These are phyloP conservation scores for Drosophila obscura DNA, from an alignment of 1,140 invertebrate genomes.

Conservation along the genomic window DNA sequence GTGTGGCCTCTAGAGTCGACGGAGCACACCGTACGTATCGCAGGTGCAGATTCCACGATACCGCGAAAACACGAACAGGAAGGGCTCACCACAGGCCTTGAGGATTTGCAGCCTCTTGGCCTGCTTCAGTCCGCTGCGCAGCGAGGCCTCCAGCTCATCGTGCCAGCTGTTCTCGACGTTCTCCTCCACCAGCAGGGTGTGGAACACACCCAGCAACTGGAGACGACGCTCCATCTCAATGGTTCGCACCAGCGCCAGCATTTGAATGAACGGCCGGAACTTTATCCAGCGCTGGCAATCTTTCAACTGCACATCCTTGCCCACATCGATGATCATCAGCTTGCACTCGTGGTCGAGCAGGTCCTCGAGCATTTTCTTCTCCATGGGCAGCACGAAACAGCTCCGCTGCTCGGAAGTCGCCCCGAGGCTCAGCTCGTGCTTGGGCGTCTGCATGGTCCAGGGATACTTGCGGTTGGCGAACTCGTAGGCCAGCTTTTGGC, in stretches of 20 bases:
- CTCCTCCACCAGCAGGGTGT: conserved; percentile 57
- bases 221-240: conserved; percentile 48
- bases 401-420: conserved; percentile 32
- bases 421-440: conserved; percentile 44
- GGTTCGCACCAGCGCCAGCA: conserved; percentile 59
- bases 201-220: conserved; percentile 56
- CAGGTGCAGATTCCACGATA: conserved; percentile 64
- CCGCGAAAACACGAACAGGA: conserved; percentile 66
- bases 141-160: conserved; percentile 54
- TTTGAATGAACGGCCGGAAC: conserved; percentile 57
- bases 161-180: conserved; percentile 54
- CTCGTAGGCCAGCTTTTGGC: conserved; percentile 60
- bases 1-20: conserved; percentile 16
- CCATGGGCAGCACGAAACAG: conserved; percentile 39
- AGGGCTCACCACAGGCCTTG: conserved; percentile 45
- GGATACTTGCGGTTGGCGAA: conserved; percentile 68
- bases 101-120: conserved; percentile 38
- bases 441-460: conserved; percentile 70
- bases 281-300: conserved; percentile 70
- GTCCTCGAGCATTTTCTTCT: conserved; percentile 45
- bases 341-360: conserved; percentile 54
- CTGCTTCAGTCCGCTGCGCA: conserved; percentile 37
- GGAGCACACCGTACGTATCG: conserved; percentile 57
- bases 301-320: conserved; percentile 45
- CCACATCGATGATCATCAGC: conserved; percentile 69